A percentile compares a stretch with the other conserved stretches of the same genome.
phyloP scores from a whole-genome alignment of 2,888 invertebrate genomes.

The Stenchaetothrips biformis region DNA sequence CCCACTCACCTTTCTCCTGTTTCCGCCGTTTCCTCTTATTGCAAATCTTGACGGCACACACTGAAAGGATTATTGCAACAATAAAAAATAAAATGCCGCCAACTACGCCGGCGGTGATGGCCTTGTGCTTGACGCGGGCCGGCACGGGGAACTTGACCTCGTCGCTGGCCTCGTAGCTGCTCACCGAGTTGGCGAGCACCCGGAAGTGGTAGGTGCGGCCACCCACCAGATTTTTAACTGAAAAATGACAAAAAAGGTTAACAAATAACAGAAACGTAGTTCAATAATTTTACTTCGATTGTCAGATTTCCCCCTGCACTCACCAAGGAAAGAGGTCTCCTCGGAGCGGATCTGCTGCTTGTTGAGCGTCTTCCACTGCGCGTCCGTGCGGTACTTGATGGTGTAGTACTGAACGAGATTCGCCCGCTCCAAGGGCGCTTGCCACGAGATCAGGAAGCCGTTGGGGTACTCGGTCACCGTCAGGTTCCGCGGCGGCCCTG shows the following conservation, averaged over 20 bases:
- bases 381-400: conserved; percentile 86
- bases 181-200: conserved; percentile 81
- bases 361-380: conserved; percentile 83
- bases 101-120: conserved; percentile 92
- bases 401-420: conserved; percentile 82
- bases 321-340: conserved; percentile 82
- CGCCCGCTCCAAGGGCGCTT: conserved; percentile 73
- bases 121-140: conserved; percentile 88
- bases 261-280: conserved; percentile 30
- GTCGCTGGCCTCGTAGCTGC: conserved; percentile 81
- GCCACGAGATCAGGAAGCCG: conserved; percentile 88
- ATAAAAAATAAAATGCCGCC: conserved; percentile 96
- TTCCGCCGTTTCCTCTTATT: conserved; percentile 94
- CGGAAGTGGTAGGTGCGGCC: conserved; percentile 89
- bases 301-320: conserved; percentile 38
- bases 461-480: conserved; percentile 84
- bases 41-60: conserved; percentile 96
- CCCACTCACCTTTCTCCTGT: conserved; percentile 88
- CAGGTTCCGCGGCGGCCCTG: conserved; percentile 84
- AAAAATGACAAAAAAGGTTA: conserved; percentile 39
- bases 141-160: conserved; percentile 85
- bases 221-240: conserved; percentile 87
- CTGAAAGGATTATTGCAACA: conserved; percentile 93
- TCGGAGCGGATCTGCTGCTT: conserved; percentile 82
- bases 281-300: conserved; percentile 18